Base-by-base conservation (phyloP, 2,797 vertebrate species). In the Gymnothorax reevesii region DNA sequence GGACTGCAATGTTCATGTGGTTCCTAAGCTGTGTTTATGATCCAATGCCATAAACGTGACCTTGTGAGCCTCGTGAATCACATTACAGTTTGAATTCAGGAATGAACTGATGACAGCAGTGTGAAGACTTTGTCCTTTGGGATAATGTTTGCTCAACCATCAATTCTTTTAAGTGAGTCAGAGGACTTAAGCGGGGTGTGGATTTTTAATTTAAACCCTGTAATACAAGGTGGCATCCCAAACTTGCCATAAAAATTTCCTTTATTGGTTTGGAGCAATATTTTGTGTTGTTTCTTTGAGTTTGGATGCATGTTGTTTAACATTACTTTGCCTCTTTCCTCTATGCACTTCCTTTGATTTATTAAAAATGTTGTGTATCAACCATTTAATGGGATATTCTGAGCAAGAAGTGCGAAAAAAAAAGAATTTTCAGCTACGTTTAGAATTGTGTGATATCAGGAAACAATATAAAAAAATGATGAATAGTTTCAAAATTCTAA, bases 281-380 rank as follows among this genome's bases (percentile, higher is more conserved):
- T 54, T 54, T 22, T 79, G 13, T 3, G 69, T 33, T 9, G 22
- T 79, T 20, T 49, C 33, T 33, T 75, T 42, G 9, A 0, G 66
- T 13, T 20, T 77, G 33, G 15, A 49, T 20, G 49, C 42, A 20
- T 79, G 73, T 17, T 75, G 13, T 75, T 33, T 75, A 6, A 27
- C 79, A 27, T 69, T 82, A 57, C 10, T 64, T 57, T 42, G 9
- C 52, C 4, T 82, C n/a, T 82, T 20, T 54, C 13, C 66, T 52
- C 60, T 9, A 27, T 54, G 27, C 13, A 71, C 52, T 69, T 57
- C 33, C 12, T 55, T 6, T 83, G 6, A 33, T 27, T 57, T 4
- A 83, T 15, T 69, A 71, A 83, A 83, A 83, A 83, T 22, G 64
- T 64, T 42, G 62, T 79, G 10, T 57, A 33, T 59, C 52, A 57